Conservation (phyloP, 1,140 invertebrate species). For the Platyura marginata region DNA sequence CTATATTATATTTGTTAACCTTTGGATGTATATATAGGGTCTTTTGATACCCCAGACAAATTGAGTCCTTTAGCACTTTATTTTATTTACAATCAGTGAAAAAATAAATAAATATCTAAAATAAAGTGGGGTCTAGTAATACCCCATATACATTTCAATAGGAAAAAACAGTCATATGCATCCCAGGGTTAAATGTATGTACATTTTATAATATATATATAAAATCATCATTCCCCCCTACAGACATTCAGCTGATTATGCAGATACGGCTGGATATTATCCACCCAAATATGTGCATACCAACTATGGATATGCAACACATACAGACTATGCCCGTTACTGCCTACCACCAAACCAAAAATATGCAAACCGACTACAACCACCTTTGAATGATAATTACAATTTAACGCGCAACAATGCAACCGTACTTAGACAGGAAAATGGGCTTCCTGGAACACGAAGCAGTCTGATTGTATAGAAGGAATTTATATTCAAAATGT, state of each 20-base stretch:
- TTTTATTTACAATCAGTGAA: no score
- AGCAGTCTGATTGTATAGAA: neutral
- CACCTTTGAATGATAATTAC: neutral
- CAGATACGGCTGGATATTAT: conserved; percentile 30
- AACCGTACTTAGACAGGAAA: neutral
- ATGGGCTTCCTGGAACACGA: neutral
- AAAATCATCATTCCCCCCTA: neutral
- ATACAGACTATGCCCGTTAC: conserved; percentile 37
- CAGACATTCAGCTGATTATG: conserved; percentile 31
- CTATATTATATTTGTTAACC: no score
- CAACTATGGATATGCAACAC: conserved; percentile 57
- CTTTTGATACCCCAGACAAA: no score
- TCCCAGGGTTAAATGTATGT: no score
- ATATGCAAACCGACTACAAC: neutral
- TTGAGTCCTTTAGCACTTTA: no score
- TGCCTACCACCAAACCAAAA: neutral
- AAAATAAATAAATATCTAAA: no score
- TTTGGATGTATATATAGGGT: no score
- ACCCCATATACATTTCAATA: no score
- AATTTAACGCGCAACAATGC: neutral
- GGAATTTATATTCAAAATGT: neutral
- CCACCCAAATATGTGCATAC: conserved; percentile 44
- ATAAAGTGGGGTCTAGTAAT: no score
- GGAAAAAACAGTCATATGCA: no score
- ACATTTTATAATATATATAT: neutral